Evolutionary conservation across 2,113 vertebrate genomes (phyloP), one percentile per base, ranked within the genome.

Genomic region (Columba janthina): DNA sequence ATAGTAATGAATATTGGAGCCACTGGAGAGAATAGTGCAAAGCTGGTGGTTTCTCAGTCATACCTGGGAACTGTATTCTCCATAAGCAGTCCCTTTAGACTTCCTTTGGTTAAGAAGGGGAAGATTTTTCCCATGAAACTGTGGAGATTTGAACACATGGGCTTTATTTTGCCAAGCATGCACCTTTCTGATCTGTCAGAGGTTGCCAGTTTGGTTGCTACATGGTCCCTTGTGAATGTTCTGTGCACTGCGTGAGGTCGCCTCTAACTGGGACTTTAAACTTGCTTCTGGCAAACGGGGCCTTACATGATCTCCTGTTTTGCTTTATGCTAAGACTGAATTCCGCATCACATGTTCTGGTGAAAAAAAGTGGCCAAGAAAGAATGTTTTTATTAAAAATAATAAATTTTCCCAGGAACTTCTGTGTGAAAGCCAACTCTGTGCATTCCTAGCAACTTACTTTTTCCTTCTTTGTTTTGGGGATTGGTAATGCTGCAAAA

Each of bases 341-440:
- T 82, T 85, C 46, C 88, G 50, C 54, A 51, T 92, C 44, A n/a
- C 38, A 15, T 12, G 2, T 82, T 85, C 74, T 82, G 71, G n/a
- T 60, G 83, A 31, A 79, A 19, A 74, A 19, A 65, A 38, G 28
- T 70, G 51, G 80, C 74, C 75, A 53, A 90, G 46, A 79, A 87
- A 85, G 32, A 73, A 73, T 67, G 40, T 38, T 96, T 85, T 91
- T 82, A 85, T 88, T 60, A 80, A 88, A 93, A 88, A 66, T 20
- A 67, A 42, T 79, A 15, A 21, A 44, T 73, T 91, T 95, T 88
- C 84, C 67, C 58, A 89, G 75, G 95, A 95, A 67, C 38, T 56
- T 67, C 32, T n/a, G 29, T 60, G n/a, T 64, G 64, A 90, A 94
- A 80, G 67, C 56, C 84, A 94, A 15, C 22, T 91, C 46, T 69